Base-by-base conservation (phyloP, 1,140 invertebrate genomes). In the Trissolcus basalis region DNA sequence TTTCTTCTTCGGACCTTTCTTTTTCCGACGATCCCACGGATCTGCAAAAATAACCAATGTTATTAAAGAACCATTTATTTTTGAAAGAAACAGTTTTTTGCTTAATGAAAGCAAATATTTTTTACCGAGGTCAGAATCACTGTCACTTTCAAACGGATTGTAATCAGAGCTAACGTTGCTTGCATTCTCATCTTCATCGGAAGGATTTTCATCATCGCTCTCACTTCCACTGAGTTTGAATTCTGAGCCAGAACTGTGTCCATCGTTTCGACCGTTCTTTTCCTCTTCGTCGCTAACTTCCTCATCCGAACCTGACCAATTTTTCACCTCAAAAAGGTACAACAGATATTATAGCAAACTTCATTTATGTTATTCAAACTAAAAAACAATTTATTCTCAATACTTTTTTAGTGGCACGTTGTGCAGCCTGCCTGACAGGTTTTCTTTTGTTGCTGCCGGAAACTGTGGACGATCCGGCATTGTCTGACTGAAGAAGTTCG, bases 111-210 rank as follows among this genome's bases (percentile, higher is more conserved):
- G n/a, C 19, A 27, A 27, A 27, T 27, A 6, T 27, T 27, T 27
- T 86, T 88, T 90, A 89, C 93, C 93, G 59, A 93, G 92, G 89
- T 97, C 96, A 69, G 93, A 94, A 84, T 96, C 96, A 82, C 93
- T 94, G 60, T 93, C 93, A 58, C 92, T 93, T 83, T 91, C 90
- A 85, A 97, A 97, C 12, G 96, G 96, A 91, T 97, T 97, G 82
- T 94, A 96, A 88, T 97, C 95, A 68, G 93, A 94, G 75, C 92
- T 91, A 51, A 87, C 83, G 77, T 93, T 92, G 56, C 92, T 92
- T 6, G 69, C 64, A 16, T 79, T 78, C 78, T 94, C 93, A 36
- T 76, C 73, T 55, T 93, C 92, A 76, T 91, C 90, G 16, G 90
- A 87, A n/a, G 68, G 81, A 59, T 90, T 90, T 19, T 88, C 89